Evolutionary conservation across 2,113 vertebrate species (phyloP), one percentile per base, ranked within the genome.

Genomic region (Zosterops hypoxanthus): DNA sequence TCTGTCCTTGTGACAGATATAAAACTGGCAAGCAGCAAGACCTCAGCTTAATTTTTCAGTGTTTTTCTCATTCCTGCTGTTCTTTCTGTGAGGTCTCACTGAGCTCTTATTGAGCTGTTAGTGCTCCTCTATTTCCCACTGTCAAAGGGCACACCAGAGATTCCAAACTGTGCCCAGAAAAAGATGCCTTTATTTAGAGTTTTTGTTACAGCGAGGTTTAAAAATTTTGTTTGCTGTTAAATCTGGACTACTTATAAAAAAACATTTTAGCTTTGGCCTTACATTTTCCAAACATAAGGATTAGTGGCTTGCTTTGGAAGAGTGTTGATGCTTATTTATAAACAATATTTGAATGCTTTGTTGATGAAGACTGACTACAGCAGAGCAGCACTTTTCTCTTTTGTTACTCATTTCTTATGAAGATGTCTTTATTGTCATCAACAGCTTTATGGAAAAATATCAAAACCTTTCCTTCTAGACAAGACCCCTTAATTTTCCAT

Each of bases 1-100:
- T 46, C 63, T 68, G 7, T 81, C n/a, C 66, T 78, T 77, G 55
- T 93, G 70, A 77, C 64, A 81, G 63, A 61, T 91, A 69, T 6
- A 86, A 78, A 92, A 87, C 56, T 56, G 55, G 39, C 52, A 78
- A 82, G 59, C 82, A 46, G 44, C 86, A 90, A 92, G 95, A 91
- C 56, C 34, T 63, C 18, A 7, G 59, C 57, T 56, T 92, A 79
- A 50, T 87, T 92, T 94, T 88, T 91, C 34, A 42, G 44, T 65
- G 59, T 59, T 94, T 91, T 80, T 46, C 56, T 92, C 42, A 26
- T 87, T 88, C 59, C 57, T 82, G 34, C 44, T 64, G 44, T 68
- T 64, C 41, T 79, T 93, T 86, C 56, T 90, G 65, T 78, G 80
- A 49, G 39, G 56, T 86, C 28, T 86, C 50, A 59, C 22, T 2